These are phyloP conservation scores for Stenolophus ochropezus DNA, from an alignment of 2,888 invertebrate species.

Conservation along the genomic window DNA sequence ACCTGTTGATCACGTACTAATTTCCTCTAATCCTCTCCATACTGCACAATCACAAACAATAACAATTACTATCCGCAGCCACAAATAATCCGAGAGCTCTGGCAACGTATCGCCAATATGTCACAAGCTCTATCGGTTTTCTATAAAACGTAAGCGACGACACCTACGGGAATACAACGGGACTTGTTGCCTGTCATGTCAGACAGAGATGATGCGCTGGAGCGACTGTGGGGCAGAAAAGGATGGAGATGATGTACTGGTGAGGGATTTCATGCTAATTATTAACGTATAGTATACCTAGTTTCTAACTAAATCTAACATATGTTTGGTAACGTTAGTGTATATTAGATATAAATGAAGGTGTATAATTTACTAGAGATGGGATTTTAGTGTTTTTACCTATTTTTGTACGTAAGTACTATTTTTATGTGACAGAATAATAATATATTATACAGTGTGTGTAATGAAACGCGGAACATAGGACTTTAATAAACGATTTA, in stretches of 20 bases:
- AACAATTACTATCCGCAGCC: constrained; percentile 8
- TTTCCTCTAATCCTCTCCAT: constrained; percentile 15
- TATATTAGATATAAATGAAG: too few species aligned
- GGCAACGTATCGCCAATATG: constrained; percentile 56
- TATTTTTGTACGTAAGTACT: too few species aligned
- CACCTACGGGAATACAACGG: constrained; percentile 48
- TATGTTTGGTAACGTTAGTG: too few species aligned
- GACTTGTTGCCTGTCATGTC: constrained; percentile 38
- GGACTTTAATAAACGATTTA: too few species aligned
- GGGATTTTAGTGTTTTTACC: too few species aligned
- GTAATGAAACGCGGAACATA: too few species aligned
- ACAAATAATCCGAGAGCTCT: constrained; percentile 36
- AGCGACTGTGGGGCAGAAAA: background rate
- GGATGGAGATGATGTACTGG: background rate
- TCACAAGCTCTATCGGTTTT: constrained; percentile 56
- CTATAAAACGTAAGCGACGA: constrained; percentile 59
- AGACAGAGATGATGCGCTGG: background rate
- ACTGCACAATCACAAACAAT: constrained; percentile 26
- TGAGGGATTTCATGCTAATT: background rate
- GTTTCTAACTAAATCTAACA: too few species aligned
- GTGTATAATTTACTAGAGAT: too few species aligned
- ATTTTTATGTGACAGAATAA: too few species aligned
- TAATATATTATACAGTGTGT: too few species aligned
- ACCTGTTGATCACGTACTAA: constrained; percentile 15
- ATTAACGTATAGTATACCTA: too few species aligned